Conservation (phyloP, 2,797 vertebrate species). For the Pyrocephalus nanus region DNA sequence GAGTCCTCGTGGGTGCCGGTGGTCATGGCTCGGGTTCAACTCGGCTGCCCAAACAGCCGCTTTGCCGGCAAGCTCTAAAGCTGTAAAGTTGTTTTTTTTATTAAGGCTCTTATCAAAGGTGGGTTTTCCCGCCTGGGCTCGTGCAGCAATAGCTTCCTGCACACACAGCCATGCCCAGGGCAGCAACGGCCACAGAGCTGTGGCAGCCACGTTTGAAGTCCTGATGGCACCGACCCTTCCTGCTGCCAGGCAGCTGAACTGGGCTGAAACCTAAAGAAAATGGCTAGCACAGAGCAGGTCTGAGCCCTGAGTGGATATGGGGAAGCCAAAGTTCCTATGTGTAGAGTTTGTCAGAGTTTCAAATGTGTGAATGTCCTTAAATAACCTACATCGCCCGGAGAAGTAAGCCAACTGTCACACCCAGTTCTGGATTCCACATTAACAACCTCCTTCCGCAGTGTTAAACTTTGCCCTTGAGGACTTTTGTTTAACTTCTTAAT, state of each 20-base stretch:
- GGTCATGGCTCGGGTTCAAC: neutral
- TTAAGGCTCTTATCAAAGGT: constrained; percentile 38
- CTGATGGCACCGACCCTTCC: neutral
- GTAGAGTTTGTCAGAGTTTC: constrained; percentile 47
- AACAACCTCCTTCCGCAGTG: constrained; percentile 78
- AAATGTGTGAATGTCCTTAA: constrained; percentile 75
- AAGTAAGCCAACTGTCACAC: constrained; percentile 76
- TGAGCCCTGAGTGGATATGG: neutral
- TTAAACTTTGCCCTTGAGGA: constrained; percentile 80
- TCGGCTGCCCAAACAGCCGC: neutral
- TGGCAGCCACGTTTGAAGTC: neutral
- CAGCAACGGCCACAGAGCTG: neutral
- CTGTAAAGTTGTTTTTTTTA: neutral
- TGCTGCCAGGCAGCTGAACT: fast-evolving
- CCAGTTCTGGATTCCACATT: constrained; percentile 81
- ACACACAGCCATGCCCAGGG: neutral
- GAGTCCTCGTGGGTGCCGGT: neutral
- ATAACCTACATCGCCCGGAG: constrained; percentile 73
- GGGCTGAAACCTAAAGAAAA: neutral
- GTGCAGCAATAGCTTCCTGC: constrained; percentile 12
- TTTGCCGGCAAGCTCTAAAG: neutral
- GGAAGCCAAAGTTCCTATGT: neutral
- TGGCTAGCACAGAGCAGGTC: neutral
- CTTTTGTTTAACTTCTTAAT: constrained; percentile 80
- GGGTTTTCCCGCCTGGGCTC: neutral